Base-by-base conservation (phyloP, 2,888 invertebrate species). In the Apoda limacodes region DNA sequence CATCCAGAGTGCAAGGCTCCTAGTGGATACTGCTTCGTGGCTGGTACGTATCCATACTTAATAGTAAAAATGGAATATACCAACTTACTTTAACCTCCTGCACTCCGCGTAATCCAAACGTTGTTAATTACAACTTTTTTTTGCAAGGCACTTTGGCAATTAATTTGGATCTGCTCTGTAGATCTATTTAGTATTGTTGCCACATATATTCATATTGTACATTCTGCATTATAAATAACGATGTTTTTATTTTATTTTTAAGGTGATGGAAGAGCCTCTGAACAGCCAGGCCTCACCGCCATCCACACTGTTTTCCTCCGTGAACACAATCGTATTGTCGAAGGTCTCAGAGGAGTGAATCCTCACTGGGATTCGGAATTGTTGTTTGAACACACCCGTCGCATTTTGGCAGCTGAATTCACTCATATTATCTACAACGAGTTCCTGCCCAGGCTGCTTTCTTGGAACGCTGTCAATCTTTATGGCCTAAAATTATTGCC, bases 341-440 rank as follows among this genome's bases (percentile, higher is more conserved):
- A 90, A 35, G 88, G 88, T 0, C 76, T 97, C 0, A 82, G 88
- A 7, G 83, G 84, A 1, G 85, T 94, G 4, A 96, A 96, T 72
- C 92, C 92, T 0, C 93, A 94, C 48, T 96, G 95, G 96, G 88
- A 89, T 46, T 87, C 90, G 1, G 93, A 95, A 34, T 86, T 88
- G 29, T 66, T 94, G n/a, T 95, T 89, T 67, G 90, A 93, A 45
- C 88, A 93, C 47, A 82, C 90, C 0, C 82, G 94, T 9, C 84
- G 90, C 28, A 92, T 95, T 43, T 56, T 92, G 23, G 83, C 88
- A n/a, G 93, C 89, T 0, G 83, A 88, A 57, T 82, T 89, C 45
- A 90, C 93, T 35, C 94, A 95, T 50, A 82, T 91, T 22, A 88
- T 90, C 1, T 95, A 89, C 70, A 94, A 93, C 52, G 95, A 95